phyloP scores from a whole-genome alignment of 2,888 invertebrate species.

The Folsomia manolachei region DNA sequence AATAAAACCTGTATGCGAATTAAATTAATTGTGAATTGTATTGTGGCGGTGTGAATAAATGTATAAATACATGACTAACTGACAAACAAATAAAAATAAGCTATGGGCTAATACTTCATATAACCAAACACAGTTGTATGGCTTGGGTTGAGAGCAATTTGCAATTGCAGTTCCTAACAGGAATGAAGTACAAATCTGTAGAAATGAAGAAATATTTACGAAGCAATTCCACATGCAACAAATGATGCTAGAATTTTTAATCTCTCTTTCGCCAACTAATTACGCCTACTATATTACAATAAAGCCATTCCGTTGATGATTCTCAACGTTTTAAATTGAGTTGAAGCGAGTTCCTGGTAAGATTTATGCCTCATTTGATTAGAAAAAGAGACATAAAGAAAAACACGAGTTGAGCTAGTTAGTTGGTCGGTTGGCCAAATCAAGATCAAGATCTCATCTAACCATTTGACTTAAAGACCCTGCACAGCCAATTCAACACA shows the following conservation, averaged over 20 bases:
- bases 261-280: too few relatives aligned
- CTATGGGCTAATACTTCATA: too few relatives aligned
- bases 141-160: too few relatives aligned
- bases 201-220: too few relatives aligned
- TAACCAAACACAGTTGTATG: neutral
- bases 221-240: too few relatives aligned
- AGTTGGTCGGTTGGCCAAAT: neutral
- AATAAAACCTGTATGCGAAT: too few relatives aligned
- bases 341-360: neutral
- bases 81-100: neutral
- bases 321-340: neutral
- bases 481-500: neutral
- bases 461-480: neutral
- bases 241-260: too few relatives aligned
- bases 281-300: too few relatives aligned
- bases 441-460: neutral
- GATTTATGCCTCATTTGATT: neutral
- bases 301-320: neutral
- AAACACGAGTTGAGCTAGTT: neutral
- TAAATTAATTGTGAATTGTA: neutral
- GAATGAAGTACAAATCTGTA: too few relatives aligned
- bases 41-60: neutral
- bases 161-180: too few relatives aligned
- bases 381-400: too few relatives aligned
- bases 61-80: neutral